Evolutionary conservation across 2,888 invertebrate species (phyloP), one percentile per base, ranked within the genome.

Genomic region (Schizotus pectinicornis): DNA sequence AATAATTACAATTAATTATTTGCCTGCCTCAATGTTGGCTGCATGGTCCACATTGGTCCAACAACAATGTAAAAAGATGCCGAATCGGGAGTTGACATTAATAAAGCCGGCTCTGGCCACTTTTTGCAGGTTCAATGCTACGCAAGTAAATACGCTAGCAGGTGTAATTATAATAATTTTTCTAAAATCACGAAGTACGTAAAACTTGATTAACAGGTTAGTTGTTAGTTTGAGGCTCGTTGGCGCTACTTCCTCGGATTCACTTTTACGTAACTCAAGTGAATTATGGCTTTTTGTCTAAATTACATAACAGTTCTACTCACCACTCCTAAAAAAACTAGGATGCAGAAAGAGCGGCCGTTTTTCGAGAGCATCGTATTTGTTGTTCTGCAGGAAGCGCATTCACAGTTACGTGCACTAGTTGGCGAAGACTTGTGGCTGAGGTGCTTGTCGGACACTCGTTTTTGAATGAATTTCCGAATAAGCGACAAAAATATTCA

Each of bases 341-440:
- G 14, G 37, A n/a, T 53, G 33, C 45, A 46, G 35, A 45, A 9
- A n/a, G 12, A 9, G 41, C 34, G 41, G 41, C 22, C 34, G 35
- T 31, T n/a, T 41, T 47, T 47, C 54, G 47, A 37, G 41, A 54
- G 46, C 54, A 43, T 53, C 53, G 38, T 53, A 12, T 32, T 38
- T 38, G 46, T 38, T 53, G 12, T 46, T 9, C 13, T 9, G 36
- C 53, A 32, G 45, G 45, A 53, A 34, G 45, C 45, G 39, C 30
- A 49, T 56, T 56, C 34, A 56, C 55, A 56, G 55, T 56, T 56
- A 56, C 37, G 7, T 49, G 55, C 55, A 49, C 55, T 56, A 56
- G 49, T 56, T 56, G 14, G 55, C 49, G 36, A 56, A 56, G 55
- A 48, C 42, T 35, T 14, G 31, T 48, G 3, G 30, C 37, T 14